phyloP scores from a whole-genome alignment of 2,888 invertebrate genomes.

The Noctua janthe region DNA sequence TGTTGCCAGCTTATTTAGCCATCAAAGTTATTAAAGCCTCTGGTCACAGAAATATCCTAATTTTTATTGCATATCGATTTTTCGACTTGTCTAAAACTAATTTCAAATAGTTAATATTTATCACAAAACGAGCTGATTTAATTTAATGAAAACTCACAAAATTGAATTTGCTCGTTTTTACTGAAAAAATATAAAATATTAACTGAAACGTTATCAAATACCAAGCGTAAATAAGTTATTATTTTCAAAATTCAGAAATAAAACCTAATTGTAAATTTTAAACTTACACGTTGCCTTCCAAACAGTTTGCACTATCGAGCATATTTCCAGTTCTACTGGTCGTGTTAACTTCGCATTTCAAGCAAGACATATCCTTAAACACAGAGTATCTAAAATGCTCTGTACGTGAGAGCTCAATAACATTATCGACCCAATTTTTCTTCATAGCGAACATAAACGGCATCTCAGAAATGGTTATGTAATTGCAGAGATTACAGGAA shows the following conservation, averaged over 20 bases:
- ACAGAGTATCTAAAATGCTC: conserved; percentile 79
- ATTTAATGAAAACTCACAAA: background rate
- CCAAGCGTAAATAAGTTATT: background rate
- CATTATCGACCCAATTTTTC: conserved; percentile 81
- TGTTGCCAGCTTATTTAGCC: background rate
- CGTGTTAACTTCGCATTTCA: conserved; percentile 81
- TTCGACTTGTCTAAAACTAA: background rate
- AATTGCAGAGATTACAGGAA: conserved; percentile 85
- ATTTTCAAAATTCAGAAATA: background rate
- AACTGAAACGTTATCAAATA: background rate
- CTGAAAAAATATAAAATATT: background rate
- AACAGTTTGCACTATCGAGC: conserved; percentile 75
- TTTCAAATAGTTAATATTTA: background rate
- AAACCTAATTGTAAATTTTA: background rate
- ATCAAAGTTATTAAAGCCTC: background rate
- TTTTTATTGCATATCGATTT: background rate
- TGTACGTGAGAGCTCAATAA: conserved; percentile 80
- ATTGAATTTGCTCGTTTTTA: background rate
- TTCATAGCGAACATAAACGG: conserved; percentile 79
- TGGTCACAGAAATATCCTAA: background rate
- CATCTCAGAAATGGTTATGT: conserved; percentile 81
- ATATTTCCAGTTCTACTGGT: conserved; percentile 70
- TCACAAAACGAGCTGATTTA: background rate
- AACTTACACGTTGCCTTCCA: conserved; percentile 83
- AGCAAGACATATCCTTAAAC: conserved; percentile 81